Evolutionary conservation across 2,888 invertebrate species (phyloP), one percentile per base, ranked within the genome.

Genomic region (Dolichomitus sp.): DNA sequence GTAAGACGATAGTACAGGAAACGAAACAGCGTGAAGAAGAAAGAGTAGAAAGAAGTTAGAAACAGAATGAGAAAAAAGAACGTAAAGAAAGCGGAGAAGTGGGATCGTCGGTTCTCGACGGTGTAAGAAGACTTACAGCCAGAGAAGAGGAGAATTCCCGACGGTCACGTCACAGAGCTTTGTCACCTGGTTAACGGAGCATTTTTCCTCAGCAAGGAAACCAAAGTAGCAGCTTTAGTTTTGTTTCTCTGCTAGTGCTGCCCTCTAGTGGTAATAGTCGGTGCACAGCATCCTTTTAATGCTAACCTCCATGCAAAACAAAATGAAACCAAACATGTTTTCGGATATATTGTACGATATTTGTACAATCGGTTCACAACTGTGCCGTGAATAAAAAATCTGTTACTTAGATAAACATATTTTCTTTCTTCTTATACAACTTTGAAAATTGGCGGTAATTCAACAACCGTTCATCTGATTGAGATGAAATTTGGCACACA

Each of bases 161-260:
- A 63, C 85, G 85, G 87, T 88, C 86, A 86, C 87, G 87, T 87
- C 89, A 87, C 83, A 82, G 82, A 86, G 86, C 87, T 88, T 87
- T 88, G 87, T 89, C 88, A 88, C 87, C 81, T 84, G 85, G 86
- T 88, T 88, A 87, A 85, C 82, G 79, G 84, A 86, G 84, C 85
- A 85, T 89, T 87, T 88, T 88, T 87, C 86, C 80, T 63, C 65
- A 52, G 66, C 68, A 54, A 66, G 19, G 30, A 74, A 75, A 70
- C 65, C 66, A 68, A 33, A 37, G 68, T 9, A 33, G 61, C 7
- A 19, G 40, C 37, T 37, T 54, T 61, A 19, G 19, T 61, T 61
- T 61, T 17, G 17, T 61, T 61, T 61, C 61, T 17, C 33, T 17
- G 61, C 66, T 59, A 57, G 66, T 73, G 59, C 40, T 74, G 52